A percentile compares a stretch with the other conserved stretches of the same genome.
phyloP scores from a whole-genome alignment of 30 jellyfish, hydroid and myxozoan genomes.

The Aurelia sp. region DNA sequence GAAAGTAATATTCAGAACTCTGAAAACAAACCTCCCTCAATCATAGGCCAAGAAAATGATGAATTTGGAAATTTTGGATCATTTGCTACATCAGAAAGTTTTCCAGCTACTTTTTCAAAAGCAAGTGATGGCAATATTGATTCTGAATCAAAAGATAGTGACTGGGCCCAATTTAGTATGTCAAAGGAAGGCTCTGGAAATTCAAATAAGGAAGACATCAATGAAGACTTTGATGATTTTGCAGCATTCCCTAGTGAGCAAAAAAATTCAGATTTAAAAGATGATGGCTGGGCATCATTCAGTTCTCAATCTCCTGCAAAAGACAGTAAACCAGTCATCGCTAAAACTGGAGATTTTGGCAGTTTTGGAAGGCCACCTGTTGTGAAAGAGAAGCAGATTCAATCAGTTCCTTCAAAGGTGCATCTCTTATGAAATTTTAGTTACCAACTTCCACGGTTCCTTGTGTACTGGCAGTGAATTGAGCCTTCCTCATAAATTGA shows the following conservation, averaged over 20 bases:
- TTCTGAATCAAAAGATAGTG: neutral
- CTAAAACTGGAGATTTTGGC: neutral
- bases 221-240: conserved; percentile 22
- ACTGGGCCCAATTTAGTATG: neutral
- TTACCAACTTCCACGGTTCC: no score
- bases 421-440: no score
- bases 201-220: neutral
- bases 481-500: no score
- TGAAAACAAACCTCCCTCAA: no score
- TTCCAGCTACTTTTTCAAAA: conserved; percentile 13
- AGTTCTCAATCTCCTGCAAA: neutral
- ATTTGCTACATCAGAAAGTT: neutral
- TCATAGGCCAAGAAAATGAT: no score
- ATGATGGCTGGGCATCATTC: conserved; percentile 59
- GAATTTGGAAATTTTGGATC: conserved; percentile 12
- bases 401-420: neutral
- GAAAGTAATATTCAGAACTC: no score
- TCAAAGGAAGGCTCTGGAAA: neutral
- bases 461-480: no score
- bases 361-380: conserved; percentile 4
- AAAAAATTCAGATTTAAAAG: neutral
- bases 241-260: conserved; percentile 10
- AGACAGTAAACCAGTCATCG: no score
- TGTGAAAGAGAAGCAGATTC: no score
- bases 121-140: neutral